Evolutionary conservation across 1,140 invertebrate genomes (phyloP).

Genomic region (Cyclargus thomasi): DNA sequence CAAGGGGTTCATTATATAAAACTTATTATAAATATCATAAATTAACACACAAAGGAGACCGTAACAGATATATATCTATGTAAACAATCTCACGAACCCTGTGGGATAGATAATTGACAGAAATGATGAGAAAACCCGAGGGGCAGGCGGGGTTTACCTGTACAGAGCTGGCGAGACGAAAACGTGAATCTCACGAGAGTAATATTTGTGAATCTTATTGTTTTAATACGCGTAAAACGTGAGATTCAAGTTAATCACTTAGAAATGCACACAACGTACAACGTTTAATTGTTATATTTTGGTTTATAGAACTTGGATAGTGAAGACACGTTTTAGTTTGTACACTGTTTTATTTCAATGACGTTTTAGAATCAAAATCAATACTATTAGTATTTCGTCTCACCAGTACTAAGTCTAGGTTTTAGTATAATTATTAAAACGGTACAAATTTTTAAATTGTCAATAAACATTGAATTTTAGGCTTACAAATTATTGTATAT

Average conservation of each 20-base stretch:
- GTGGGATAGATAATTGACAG: conserved; percentile 65
- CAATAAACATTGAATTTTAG: conserved; percentile 12
- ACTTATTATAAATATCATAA: neutral
- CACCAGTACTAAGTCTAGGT: neutral
- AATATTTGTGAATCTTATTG: too few species aligned
- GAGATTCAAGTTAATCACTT: too few species aligned
- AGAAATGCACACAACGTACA: too few species aligned
- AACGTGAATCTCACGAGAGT: neutral
- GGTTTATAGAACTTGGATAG: too few species aligned
- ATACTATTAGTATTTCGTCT: neutral
- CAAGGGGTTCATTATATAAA: too few species aligned
- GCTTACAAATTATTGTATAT: conserved; percentile 20
- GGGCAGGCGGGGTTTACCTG: conserved; percentile 1
- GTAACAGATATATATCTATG: conserved; percentile 55
- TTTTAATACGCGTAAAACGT: too few species aligned
- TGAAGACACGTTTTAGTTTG: conserved; percentile 27
- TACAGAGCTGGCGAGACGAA: conserved; percentile 12
- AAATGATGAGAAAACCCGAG: conserved; percentile 57
- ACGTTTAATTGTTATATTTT: too few species aligned
- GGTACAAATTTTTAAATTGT: conserved; percentile 10
- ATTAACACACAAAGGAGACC: conserved; percentile 27
- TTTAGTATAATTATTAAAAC: neutral
- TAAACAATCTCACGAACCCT: conserved; percentile 62
- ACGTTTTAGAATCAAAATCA: neutral
- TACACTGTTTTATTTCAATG: conserved; percentile 23